These are phyloP conservation scores for Sphaeridia pumilis DNA, from an alignment of 2,888 invertebrate species.

Conservation along the genomic window DNA sequence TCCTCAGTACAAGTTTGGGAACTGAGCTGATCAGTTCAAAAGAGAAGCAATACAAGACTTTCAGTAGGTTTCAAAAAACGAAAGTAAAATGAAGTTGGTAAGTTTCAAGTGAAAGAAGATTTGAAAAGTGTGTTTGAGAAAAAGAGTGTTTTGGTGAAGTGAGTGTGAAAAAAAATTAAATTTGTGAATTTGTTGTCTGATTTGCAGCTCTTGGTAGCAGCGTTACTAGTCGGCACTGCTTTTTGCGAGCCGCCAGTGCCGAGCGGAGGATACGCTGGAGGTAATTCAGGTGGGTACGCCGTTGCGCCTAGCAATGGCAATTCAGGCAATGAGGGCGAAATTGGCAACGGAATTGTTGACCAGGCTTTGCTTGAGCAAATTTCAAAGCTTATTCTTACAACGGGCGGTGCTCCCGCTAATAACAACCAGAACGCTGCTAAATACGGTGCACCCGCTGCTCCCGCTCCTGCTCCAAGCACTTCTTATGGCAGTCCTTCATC, in stretches of 20 bases:
- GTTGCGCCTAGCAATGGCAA: background rate
- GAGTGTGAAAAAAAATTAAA: background rate
- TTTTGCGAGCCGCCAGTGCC: conserved; percentile 17
- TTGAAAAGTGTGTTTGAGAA: background rate
- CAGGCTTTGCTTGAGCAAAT: conserved; percentile 20
- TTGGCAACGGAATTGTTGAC: conserved; percentile 19
- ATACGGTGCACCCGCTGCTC: conserved; percentile 6
- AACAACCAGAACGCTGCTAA: background rate
- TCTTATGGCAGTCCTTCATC: conserved; percentile 10
- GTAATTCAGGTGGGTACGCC: conserved; percentile 6
- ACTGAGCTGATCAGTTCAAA: background rate
- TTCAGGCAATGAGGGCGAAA: conserved; percentile 18
- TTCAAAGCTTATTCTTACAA: conserved; percentile 11
- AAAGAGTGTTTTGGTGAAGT: background rate
- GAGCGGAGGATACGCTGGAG: conserved; percentile 16
- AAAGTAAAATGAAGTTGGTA: background rate
- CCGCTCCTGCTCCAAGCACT: conserved; percentile 8
- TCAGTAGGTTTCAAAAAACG: background rate
- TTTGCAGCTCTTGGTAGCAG: conserved; percentile 17
- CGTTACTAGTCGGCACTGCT: conserved; percentile 16
- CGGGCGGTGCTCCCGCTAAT: too few species aligned
- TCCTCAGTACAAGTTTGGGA: conserved; percentile 13
- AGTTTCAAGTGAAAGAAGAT: background rate
- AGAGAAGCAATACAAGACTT: too few species aligned
- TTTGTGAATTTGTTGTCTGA: too few species aligned